Base-by-base conservation (phyloP, 2,888 invertebrate genomes). In the Amphipoea oculea region DNA sequence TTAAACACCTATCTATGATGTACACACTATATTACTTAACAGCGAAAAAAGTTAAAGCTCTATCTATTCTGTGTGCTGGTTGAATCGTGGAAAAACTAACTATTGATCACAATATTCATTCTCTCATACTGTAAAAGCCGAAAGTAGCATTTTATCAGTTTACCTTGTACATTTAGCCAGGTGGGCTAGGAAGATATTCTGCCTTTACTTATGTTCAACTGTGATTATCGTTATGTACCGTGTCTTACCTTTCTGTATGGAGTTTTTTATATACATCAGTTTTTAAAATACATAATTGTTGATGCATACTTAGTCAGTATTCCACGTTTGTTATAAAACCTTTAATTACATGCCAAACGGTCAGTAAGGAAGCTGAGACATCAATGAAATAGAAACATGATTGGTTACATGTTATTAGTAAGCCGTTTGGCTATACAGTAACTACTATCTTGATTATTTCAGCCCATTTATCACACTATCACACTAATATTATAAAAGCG, bases 11-110 rank as follows among this genome's bases (percentile, higher is more conserved):
- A 4, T 42, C 14, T 54, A 20, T 62, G 45, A 14, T 62, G 78
- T 83, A 45, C 51, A 70, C 48, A 78, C 36, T 40, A 42, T 36
- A 17, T 66, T 83, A 69, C 48, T 72, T 40, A 48, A 66, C n/a
- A 20, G 40, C 11, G 17, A 48, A 51, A 23, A 63, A 42, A 48
- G 20, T n/a, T 14, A 11, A 14, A 4, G 45, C 57, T 36, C 4
- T 20, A 11, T 45, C 0, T 29, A 4, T 45, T 63, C 7, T 4
- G 20, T 23, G 54, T 14, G 23, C 29, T 63, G 23, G 23, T 67
- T 62, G 17, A n/a, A 29, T n/a, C 20, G 20, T 45, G n/a, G 9
- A 29, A 14, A 23, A 42, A 14, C n/a, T 42, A 2, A 29, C 17
- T 76, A 1, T 14, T 42, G 14, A 14, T 9, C 14, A 14, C 17